Evolutionary conservation across 2,113 vertebrate species (phyloP), one percentile per base, ranked within the genome.

Genomic region (Xerus inauris): DNA sequence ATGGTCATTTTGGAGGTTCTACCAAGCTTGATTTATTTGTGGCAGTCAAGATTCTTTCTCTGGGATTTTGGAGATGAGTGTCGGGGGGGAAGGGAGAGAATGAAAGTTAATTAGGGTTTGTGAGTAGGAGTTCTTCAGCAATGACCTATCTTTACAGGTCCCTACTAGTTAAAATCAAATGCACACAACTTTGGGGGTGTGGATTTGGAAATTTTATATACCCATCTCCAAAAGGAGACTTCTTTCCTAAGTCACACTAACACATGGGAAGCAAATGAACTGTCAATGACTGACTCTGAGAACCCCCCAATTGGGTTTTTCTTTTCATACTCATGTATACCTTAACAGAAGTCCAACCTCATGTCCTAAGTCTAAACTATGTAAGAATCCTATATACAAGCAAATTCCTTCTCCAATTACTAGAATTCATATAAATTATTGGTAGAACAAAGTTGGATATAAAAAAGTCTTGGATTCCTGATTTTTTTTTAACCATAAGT

Each of bases 381-480:
- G 6, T 47, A 92, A 57, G 32, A 54, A 79, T 59, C 24, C 9
- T 8, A 1, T 19, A 12, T n/a, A 40, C 75, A 8, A 32, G 1
- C 65, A 67, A 9, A 80, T 87, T 89, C 38, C 72, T 87, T 93
- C 47, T 38, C 14, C 3, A 20, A 19, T 89, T 75, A 75, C 38
- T 81, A 77, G 49, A 75, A 71, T 76, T 97, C 47, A 76, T 35
- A 81, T 75, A 76, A 90, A 90, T 6, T 42, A 89, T 1, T 54
- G 32, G 45, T 40, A 2, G 45, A 1, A 16, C 19, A 94, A 90
- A 77, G 72, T 11, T 59, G 14, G 2, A 35, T 65, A 24, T n/a
- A 81, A 47, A 49, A 90, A n/a, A 79, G 38, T 35, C 14, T 42
- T 45, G 54, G 24, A 35, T 75, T 65, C 13, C 40, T 93, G 22